A percentile compares a stretch with the other conserved stretches of the same genome.
These are phyloP conservation scores for Penaeus chinensis DNA, from an alignment of 1,140 invertebrate genomes.

Conservation along the genomic window DNA sequence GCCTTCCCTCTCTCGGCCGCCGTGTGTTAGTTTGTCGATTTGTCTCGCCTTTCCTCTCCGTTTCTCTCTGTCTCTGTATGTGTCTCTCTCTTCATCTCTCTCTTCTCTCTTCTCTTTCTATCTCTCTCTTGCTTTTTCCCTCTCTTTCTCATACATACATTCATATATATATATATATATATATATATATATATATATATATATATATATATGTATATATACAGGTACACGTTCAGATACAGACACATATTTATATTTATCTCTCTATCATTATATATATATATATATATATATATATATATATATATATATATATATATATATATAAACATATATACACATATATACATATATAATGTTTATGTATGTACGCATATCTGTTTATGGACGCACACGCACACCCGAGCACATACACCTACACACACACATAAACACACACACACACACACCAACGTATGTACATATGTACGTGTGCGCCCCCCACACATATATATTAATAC, in stretches of 20 bases:
- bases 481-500: no score
- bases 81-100: no score
- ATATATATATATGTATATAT: slow-evolving; percentile 14
- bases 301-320: slow-evolving; percentile 14
- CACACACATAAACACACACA: slow-evolving; percentile 6
- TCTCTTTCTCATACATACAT: no score
- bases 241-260: neutral
- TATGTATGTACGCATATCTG: slow-evolving; percentile 7
- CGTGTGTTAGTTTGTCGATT: no score
- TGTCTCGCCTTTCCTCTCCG: no score
- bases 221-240: neutral
- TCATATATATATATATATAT: neutral
- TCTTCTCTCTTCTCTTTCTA: no score
- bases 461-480: neutral
- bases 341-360: slow-evolving; percentile 25
- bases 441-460: neutral
- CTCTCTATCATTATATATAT: neutral
- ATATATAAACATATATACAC: neutral
- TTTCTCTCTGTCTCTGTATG: no score
- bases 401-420: slow-evolving; percentile 3
- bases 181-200: neutral
- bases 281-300: slow-evolving; percentile 28
- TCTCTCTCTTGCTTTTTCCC: no score
- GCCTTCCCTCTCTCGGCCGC: no score
- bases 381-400: slow-evolving; percentile 18